Evolutionary conservation across 1,140 invertebrate species (phyloP), one percentile per base, ranked within the genome.

Genomic region (Drosophila burlai): DNA sequence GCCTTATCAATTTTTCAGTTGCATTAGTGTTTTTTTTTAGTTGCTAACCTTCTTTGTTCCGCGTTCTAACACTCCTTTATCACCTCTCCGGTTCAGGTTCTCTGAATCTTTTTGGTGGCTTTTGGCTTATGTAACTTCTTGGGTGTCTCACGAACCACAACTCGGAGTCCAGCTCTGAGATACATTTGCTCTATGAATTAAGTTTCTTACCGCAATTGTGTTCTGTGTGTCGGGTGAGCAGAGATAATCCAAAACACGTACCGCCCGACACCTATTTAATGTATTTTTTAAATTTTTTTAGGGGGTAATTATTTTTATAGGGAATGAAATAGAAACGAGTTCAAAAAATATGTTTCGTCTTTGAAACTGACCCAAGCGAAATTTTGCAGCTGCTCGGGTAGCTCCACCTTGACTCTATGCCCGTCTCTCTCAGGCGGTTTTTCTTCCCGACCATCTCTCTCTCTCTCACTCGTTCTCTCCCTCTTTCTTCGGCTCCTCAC

Each of bases 241-340:
- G 75, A 89, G 84, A 76, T 85, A 89, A 89, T 90, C 81, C 76
- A 80, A 89, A 90, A 85, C 85, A 89, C 81, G 85, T 82, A 89
- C 84, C 63, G 38, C 16, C 49, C 31, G 29, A 61, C 43, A 60
- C 42, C 59, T 65, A 46, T 64, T 59, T 38, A 38, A 15, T 16
- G 34, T 24, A 16, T 16, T 58, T 49, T 62, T 45, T 60, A 10
- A n/a, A n/a, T n/a, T 43, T 73, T 73, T 49, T 18, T 15, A 7
- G 16, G 18, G 18, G 38, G 4, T 16, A 34, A 38, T 66, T 10
- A 31, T 38, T 29, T 50, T 31, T 24, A 24, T 42, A 21, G 11
- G 16, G 38, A 45, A 68, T 55, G 47, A 61, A 66, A 66, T 66
- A 31, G 46, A 73, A 73, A 61, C 67, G 45, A 61, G 54, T 52